These are phyloP conservation scores for Dromococcyx pavoninus DNA, from an alignment of 2,797 vertebrate genomes.

Conservation along the genomic window DNA sequence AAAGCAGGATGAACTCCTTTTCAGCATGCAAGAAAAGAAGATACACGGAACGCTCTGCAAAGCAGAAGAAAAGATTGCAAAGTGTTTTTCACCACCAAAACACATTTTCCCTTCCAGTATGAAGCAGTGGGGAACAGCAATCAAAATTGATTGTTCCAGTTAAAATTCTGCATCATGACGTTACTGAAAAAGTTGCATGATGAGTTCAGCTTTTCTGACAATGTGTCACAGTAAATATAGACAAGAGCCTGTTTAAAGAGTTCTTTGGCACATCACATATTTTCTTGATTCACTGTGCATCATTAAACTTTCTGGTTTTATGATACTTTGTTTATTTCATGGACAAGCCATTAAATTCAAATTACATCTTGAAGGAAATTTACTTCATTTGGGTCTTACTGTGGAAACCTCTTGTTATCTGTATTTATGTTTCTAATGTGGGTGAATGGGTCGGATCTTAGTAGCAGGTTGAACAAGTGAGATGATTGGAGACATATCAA, in stretches of 20 bases:
- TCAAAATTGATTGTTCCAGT: constrained; percentile 40
- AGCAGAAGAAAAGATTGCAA: background rate
- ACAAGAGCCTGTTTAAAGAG: background rate
- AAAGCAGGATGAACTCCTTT: background rate
- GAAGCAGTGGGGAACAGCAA: constrained; percentile 38
- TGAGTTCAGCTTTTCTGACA: constrained; percentile 33
- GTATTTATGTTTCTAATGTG: constrained; percentile 25
- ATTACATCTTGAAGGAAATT: constrained; percentile 56
- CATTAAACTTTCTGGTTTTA: constrained; percentile 45
- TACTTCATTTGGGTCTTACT: background rate
- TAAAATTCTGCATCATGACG: background rate
- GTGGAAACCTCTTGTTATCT: constrained; percentile 35
- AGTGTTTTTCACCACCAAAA: background rate
- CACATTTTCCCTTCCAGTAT: background rate
- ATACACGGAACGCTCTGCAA: background rate
- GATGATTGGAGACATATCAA: background rate
- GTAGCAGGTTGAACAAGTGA: background rate
- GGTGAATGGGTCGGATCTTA: background rate
- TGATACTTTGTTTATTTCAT: constrained; percentile 65
- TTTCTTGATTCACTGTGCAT: constrained; percentile 58
- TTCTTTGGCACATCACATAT: constrained; percentile 1
- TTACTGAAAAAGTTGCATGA: background rate
- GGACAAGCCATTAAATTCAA: constrained; percentile 63
- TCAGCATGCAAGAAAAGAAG: background rate
- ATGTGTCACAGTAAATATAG: background rate